Base-by-base conservation (phyloP, 2,113 vertebrate genomes). In the Aegithalos caudatus region DNA sequence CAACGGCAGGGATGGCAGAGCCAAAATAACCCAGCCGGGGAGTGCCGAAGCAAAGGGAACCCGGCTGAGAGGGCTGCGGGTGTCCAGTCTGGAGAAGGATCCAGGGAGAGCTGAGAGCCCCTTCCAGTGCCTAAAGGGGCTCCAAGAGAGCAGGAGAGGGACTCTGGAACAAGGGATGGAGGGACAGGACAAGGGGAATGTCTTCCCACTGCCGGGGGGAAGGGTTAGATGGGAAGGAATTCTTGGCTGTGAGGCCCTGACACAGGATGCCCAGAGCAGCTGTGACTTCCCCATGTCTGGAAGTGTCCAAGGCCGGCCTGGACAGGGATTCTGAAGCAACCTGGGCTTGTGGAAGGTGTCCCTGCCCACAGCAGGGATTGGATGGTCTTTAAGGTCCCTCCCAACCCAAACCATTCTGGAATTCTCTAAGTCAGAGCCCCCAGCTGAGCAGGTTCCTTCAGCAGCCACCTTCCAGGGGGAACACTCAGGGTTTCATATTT, bases 261-360 rank as follows among this genome's bases (percentile, higher is more conserved):
- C 51, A 17, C 19, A n/a, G 22, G 29, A 0, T 61, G 18, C 25
- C 29, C 58, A 72, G 86, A 38, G 67, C 0, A 58, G 53, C 45
- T 25, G 60, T 29, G 53, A 60, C 28, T 74, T 38, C 38, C 53
- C 45, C 38, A 45, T 44, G 2, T 19, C 37, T 81, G 45, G 33
- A 3, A 66, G 23, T 35, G 69, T 7, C 45, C 38, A 21, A 53
- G 53, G 24, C 14, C 53, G 67, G 38, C 11, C 0, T 47, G 38
- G 28, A 45, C 0, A 0, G 20, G n/a, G 13, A 24, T 67, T n/a
- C n/a, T 40, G 45, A 4, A 74, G 24, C 38, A 60, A 0, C n/a
- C 38, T 67, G 61, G 38, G n/a, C 0, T 0, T 9, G 53, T 25
- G 53, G 38, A 25, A 74, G 15, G 13, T 53, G 53, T 60, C 28